Evolutionary conservation across 2,888 invertebrate species (phyloP).

Genomic region (Glaucopsyche alexis): DNA sequence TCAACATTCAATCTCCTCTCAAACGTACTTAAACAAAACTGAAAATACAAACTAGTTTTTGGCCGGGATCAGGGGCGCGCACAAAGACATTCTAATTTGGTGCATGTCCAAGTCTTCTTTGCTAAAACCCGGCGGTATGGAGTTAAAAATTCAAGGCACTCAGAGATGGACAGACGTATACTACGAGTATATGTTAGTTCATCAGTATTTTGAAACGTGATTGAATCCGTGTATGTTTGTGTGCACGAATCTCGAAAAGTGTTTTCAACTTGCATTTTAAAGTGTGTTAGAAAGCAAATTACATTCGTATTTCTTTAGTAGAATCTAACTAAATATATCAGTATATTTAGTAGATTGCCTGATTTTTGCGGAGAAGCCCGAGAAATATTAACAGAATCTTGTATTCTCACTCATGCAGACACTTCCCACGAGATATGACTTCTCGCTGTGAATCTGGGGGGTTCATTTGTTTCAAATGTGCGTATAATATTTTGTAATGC

Average conservation of each 20-base stretch:
- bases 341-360: too few species aligned
- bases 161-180: neutral
- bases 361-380: too few species aligned
- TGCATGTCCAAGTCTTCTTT: constrained; percentile 35
- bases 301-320: neutral
- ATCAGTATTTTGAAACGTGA: neutral
- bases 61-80: constrained; percentile 29
- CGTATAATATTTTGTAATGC: too few species aligned
- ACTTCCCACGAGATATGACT: too few species aligned
- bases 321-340: too few species aligned
- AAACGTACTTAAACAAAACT: neutral
- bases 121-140: constrained; percentile 24
- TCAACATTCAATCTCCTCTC: neutral
- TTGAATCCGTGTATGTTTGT: neutral
- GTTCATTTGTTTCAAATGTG: too few species aligned
- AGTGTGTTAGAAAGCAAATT: neutral
- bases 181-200: neutral
- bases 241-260: neutral
- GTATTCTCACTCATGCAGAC: too few species aligned
- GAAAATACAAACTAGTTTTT: constrained; percentile 30
- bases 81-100: constrained; percentile 37
- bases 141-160: constrained; percentile 34
- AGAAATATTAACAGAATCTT: too few species aligned
- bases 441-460: too few species aligned
- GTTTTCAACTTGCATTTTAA: neutral